Base-by-base conservation (phyloP, 1,140 invertebrate genomes). In the Latrodectus geometricus region DNA sequence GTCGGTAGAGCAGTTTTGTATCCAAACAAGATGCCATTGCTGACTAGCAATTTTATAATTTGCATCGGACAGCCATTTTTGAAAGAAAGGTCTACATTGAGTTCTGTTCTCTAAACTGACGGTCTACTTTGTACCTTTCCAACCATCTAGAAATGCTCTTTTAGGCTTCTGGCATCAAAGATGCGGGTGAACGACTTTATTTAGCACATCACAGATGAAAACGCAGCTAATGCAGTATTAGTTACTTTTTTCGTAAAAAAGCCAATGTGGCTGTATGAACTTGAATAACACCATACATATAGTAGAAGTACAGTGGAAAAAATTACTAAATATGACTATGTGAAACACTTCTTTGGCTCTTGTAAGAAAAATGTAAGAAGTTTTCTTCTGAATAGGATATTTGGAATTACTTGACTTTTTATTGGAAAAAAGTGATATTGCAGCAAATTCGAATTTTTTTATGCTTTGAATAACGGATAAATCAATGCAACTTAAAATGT, bases 161-260 rank as follows among this genome's bases (percentile, higher is more conserved):
- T 35, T 76, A 84, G 54, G 61, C 82, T 66, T 61, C 8, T 69
- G 73, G 50, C 79, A 81, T 69, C 56, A 50, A 15, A 20, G 81
- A 75, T 84, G 72, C 81, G 14, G 54, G 48, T 50, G n/a, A 75
- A 75, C 14, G 75, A 76, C 49, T 23, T 11, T 61, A 35, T 61
- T 76, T 23, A 84, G 82, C 82, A 68, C 82, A 84, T 84, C 82
- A 84, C 82, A 84, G 82, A 68, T 76, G 82, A 82, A 35, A 14
- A 84, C 65, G 72, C 61, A 76, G 50, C 72, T 84, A 68, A 76
- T 68, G 82, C 61, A 84, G 54, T 84, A 50, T 70, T 49, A 48
- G 11, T 61, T 56, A 20, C 50, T 54, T 14, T 17, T 75, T 23
- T 48, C 69, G 74, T 76, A 84, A 84, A 84, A 84, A 73, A 84